phyloP scores from a whole-genome alignment of 1,140 invertebrate genomes.

The Atta texana region DNA sequence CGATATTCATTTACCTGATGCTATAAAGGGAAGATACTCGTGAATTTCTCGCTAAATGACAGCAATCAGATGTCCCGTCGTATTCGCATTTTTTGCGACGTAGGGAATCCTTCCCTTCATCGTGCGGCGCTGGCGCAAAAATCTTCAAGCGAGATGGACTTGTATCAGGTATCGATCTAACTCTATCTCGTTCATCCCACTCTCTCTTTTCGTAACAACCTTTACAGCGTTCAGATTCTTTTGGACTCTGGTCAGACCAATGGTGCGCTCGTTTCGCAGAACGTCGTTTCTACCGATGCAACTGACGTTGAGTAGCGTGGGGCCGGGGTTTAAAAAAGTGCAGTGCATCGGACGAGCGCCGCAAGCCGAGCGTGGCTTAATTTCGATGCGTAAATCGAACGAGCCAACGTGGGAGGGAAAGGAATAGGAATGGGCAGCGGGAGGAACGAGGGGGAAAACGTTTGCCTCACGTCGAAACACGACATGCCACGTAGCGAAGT shows the following conservation, averaged over 20 bases:
- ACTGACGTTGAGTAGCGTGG: slow-evolving; percentile 58
- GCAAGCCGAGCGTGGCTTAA: slow-evolving; percentile 69
- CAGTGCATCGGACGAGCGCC: slow-evolving; percentile 62
- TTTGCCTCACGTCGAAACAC: slow-evolving; percentile 30
- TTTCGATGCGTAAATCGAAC: slow-evolving; percentile 75
- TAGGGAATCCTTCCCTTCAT: slow-evolving; percentile 44
- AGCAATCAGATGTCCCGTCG: slow-evolving; percentile 53
- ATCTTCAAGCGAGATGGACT: slow-evolving; percentile 58
- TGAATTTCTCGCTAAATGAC: slow-evolving; percentile 50
- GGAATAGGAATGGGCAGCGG: neutral
- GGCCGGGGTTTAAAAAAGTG: slow-evolving; percentile 65
- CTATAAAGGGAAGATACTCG: neutral
- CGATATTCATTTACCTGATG: slow-evolving; percentile 25
- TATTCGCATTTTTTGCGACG: slow-evolving; percentile 51
- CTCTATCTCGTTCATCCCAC: slow-evolving; percentile 62
- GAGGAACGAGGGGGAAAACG: neutral
- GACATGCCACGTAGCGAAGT: slow-evolving; percentile 59
- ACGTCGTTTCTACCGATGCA: slow-evolving; percentile 55
- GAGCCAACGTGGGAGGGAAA: neutral
- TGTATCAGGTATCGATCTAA: slow-evolving; percentile 73
- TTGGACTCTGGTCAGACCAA: slow-evolving; percentile 47
- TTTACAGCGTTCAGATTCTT: slow-evolving; percentile 13
- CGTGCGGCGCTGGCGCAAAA: slow-evolving; percentile 26
- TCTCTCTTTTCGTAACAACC: slow-evolving; percentile 32
- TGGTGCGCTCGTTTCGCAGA: slow-evolving; percentile 25